Evolutionary conservation across 2,113 vertebrate genomes (phyloP).

Genomic region (Penelope pileata): DNA sequence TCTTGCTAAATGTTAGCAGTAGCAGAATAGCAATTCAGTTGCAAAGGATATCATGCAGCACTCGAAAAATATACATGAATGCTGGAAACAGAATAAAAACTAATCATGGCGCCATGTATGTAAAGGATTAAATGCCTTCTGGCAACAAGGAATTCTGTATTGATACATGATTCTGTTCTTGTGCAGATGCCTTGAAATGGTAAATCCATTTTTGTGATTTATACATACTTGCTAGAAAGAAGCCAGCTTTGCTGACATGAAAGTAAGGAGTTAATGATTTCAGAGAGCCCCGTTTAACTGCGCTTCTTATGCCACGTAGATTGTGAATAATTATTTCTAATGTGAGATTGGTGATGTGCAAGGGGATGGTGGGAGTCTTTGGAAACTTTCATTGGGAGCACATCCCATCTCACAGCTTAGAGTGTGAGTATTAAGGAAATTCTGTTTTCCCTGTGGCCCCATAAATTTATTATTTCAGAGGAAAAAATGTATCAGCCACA

Average conservation of each 20-base stretch:
- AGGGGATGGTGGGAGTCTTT: neutral
- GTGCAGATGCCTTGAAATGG: neutral
- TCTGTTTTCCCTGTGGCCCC: neutral
- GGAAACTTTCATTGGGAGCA: neutral
- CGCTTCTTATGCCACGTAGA: neutral
- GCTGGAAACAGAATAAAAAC: neutral
- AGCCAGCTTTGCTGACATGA: neutral
- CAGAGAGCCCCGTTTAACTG: neutral
- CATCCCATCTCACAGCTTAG: rapidly evolving
- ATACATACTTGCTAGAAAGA: neutral
- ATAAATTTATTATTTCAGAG: neutral
- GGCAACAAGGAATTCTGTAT: neutral
- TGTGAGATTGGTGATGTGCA: rapidly evolving
- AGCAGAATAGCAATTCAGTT: neutral
- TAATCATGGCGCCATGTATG: neutral
- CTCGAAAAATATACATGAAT: neutral
- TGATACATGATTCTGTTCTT: neutral
- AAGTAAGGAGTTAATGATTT: neutral
- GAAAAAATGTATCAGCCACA: neutral
- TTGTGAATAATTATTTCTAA: neutral
- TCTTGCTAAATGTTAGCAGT: neutral
- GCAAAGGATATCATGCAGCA: neutral
- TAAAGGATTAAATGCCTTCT: neutral
- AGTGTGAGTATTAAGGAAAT: neutral
- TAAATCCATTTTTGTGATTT: neutral